These are phyloP conservation scores for Eurois occulta DNA, from an alignment of 2,888 invertebrate genomes.

Conservation along the genomic window DNA sequence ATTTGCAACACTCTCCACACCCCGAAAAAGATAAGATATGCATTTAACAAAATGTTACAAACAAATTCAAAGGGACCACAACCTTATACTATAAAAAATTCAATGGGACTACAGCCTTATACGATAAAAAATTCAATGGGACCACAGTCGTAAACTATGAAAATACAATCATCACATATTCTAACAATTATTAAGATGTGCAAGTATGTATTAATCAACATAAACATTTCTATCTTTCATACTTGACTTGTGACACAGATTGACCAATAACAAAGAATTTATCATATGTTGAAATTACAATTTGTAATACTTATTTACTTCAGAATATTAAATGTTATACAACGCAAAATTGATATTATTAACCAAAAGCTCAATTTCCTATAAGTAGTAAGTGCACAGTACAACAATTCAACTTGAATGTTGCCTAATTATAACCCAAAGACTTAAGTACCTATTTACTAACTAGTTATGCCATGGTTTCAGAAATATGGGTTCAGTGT, in stretches of 20 bases:
- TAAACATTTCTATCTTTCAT: not conserved
- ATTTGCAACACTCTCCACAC: slow-evolving; percentile 5
- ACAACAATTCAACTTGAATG: not conserved
- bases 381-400: too few species aligned
- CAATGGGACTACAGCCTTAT: too few species aligned
- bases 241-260: not conserved
- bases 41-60: slow-evolving; percentile 3
- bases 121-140: not conserved
- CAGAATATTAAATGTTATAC: not conserved
- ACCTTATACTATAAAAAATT: too few species aligned
- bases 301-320: not conserved
- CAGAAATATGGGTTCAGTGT: slow-evolving; percentile 4
- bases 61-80: too few species aligned
- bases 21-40: not conserved
- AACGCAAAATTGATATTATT: not conserved
- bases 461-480: too few species aligned
- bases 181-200: not conserved
- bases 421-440: slow-evolving; percentile 3
- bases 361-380: too few species aligned
- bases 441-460: not conserved
- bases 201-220: not conserved
- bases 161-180: slow-evolving; percentile 2
- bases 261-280: not conserved
- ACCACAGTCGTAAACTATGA: not conserved
- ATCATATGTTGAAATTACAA: not conserved